Evolutionary conservation across 1,140 invertebrate species (phyloP).

Genomic region (Bombus confusus): DNA sequence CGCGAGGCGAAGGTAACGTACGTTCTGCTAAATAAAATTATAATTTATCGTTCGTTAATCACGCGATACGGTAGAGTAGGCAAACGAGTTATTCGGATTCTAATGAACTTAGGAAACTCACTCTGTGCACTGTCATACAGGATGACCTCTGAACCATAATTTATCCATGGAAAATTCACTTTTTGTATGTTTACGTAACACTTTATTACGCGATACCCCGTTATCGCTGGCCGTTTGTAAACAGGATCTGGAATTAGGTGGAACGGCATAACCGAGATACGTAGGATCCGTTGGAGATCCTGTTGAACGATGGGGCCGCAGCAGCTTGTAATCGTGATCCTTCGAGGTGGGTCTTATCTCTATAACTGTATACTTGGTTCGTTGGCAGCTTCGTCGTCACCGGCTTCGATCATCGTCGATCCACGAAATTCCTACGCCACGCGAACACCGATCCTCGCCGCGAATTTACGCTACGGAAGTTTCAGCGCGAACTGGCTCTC

Average conservation of each 20-base stretch:
- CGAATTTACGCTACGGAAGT: background rate
- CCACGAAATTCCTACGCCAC: constrained; percentile 39
- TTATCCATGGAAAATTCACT: background rate
- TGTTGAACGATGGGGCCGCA: constrained; percentile 63
- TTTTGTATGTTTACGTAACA: constrained; percentile 10
- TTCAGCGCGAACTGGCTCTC: background rate
- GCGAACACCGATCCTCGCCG: background rate
- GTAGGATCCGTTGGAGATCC: constrained; percentile 61
- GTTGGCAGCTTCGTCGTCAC: constrained; percentile 19
- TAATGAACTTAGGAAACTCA: too few relatives aligned
- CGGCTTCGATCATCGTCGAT: constrained; percentile 37
- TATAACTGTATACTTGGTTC: constrained; percentile 63
- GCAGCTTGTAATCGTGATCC: constrained; percentile 66
- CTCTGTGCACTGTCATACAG: background rate
- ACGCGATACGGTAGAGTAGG: too few relatives aligned
- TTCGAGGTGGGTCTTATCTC: constrained; percentile 68
- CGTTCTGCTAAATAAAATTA: too few relatives aligned
- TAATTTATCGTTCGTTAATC: too few relatives aligned
- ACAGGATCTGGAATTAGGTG: constrained; percentile 65
- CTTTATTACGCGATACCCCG: constrained; percentile 2
- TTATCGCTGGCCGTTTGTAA: constrained; percentile 56
- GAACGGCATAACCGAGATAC: constrained; percentile 60
- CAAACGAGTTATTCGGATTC: too few relatives aligned
- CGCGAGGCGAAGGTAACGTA: too few relatives aligned
- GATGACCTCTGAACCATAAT: background rate